Evolutionary conservation across 2,113 vertebrate genomes (phyloP).

Genomic region (Phaethornis superciliosus): DNA sequence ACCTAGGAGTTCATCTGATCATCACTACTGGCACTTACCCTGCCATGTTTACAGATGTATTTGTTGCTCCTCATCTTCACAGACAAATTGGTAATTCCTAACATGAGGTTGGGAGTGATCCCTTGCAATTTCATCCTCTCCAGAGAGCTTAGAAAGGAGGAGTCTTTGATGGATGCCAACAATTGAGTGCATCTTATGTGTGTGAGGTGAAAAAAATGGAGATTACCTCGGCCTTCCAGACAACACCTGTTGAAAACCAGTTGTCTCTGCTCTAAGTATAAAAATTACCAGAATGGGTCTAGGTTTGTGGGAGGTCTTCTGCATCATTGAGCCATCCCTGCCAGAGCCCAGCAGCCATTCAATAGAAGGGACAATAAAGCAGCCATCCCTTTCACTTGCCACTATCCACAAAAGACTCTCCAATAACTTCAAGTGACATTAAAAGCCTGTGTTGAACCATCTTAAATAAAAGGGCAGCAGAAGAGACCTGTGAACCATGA

Average conservation of each 20-base stretch:
- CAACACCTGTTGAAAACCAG: not conserved
- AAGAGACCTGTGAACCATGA: not conserved
- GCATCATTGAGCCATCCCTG: not conserved
- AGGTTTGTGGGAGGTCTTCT: not conserved
- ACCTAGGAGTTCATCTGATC: not conserved
- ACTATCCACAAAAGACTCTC: not conserved
- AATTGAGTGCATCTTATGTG: not conserved
- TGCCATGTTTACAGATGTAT: not conserved
- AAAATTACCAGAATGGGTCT: not conserved
- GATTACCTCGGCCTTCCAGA: not conserved
- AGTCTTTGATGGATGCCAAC: rapidly evolving
- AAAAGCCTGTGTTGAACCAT: not conserved
- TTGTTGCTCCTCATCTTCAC: not conserved
- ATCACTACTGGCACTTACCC: not conserved
- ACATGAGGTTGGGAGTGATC: not conserved
- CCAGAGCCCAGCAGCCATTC: not conserved
- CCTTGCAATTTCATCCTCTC: not conserved
- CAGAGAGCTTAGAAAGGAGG: not conserved
- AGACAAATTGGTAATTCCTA: not conserved
- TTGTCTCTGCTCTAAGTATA: not conserved
- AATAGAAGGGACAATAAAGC: rapidly evolving
- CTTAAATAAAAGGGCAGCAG: not conserved
- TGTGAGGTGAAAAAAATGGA: not conserved
- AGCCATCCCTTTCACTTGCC: not conserved
- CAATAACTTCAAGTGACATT: not conserved